Base-by-base conservation (phyloP, 2,888 invertebrate species). In the Drosophila neonasuta region DNA sequence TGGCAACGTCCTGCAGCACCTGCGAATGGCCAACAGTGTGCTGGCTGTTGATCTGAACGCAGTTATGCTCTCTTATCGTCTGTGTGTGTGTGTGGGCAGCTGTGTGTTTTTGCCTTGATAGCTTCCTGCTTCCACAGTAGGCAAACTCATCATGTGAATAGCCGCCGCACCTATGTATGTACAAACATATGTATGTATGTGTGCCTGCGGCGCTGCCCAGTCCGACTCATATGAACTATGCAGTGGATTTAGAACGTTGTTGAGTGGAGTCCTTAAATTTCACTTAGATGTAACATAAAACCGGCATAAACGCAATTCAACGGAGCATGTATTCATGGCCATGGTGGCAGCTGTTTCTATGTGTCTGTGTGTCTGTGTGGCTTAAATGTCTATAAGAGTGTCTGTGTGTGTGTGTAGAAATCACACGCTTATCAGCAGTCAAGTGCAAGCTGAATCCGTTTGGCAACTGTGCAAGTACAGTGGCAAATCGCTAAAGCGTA, bases 211-310 rank as follows among this genome's bases (percentile, higher is more conserved):
- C 56, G 32, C 49, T 44, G 13, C 32, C 49, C 68, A 24, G 11
- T 36, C 8, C 10, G 0, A 3, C 29, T n/a, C 29, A 52, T 69
- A 71, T 66, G 68, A 87, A 77, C 77, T 85, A 79, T 87, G 74
- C 65, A 76, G 71, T 72, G 87, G 78, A 79, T 87, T 87, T 83
- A 54, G 74, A 68, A 60, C 62, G 79, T 64, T 76, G 81, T 84
- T 76, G 86, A 88, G 78, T 77, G 78, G 74, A 86, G 88, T 88
- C 79, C 86, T 86, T 87, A 87, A 84, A 88, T 88, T 87, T 86
- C 86, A 86, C 88, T 88, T 86, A 88, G 80, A 77, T 74, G 86
- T 87, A 87, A 87, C 85, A 85, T 85, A 85, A 86, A 87, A 87
- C 78, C 71, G 79, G 74, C 74, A 83, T 84, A 84, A 87, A 79